Conservation (phyloP, 2,888 invertebrate species). For the Lasioglossum figueresi region DNA sequence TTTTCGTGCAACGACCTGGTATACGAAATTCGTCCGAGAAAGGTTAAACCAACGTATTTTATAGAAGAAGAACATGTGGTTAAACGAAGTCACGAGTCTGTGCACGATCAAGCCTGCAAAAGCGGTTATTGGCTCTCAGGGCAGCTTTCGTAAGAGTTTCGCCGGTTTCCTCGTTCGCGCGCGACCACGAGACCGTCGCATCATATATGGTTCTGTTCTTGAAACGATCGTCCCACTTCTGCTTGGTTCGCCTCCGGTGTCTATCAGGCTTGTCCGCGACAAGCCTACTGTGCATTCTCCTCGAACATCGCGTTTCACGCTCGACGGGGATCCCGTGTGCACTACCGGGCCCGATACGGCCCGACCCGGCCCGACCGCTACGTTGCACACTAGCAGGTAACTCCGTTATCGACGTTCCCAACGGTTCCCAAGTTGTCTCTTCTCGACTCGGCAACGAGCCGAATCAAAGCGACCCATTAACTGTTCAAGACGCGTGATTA, state of each 20-base stretch:
- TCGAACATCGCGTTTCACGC: constrained; percentile 15
- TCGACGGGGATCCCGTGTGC: neutral
- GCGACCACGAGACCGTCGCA: constrained; percentile 34
- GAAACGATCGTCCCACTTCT: constrained; percentile 69
- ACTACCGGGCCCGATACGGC: constrained; percentile 5
- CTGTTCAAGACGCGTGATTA: constrained; percentile 17
- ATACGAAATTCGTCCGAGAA: neutral
- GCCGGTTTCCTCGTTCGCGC: constrained; percentile 45
- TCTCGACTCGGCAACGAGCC: neutral
- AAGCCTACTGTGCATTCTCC: constrained; percentile 23
- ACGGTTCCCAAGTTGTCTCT: neutral
- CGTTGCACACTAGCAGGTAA: neutral
- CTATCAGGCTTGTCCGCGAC: constrained; percentile 23
- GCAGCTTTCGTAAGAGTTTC: constrained; percentile 63
- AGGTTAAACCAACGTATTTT: neutral
- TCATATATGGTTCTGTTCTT: constrained; percentile 70
- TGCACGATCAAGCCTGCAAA: neutral
- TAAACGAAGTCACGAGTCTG: neutral
- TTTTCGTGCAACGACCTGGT: neutral
- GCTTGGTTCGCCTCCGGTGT: constrained; percentile 36
- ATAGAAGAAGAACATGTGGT: neutral
- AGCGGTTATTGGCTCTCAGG: neutral
- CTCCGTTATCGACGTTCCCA: constrained; percentile 23
- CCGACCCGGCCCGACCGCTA: neutral
- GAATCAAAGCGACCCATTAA: constrained; percentile 25